Evolutionary conservation across 2,113 vertebrate genomes (phyloP), one percentile per base, ranked within the genome.

Genomic region (Picathartes gymnocephalus): DNA sequence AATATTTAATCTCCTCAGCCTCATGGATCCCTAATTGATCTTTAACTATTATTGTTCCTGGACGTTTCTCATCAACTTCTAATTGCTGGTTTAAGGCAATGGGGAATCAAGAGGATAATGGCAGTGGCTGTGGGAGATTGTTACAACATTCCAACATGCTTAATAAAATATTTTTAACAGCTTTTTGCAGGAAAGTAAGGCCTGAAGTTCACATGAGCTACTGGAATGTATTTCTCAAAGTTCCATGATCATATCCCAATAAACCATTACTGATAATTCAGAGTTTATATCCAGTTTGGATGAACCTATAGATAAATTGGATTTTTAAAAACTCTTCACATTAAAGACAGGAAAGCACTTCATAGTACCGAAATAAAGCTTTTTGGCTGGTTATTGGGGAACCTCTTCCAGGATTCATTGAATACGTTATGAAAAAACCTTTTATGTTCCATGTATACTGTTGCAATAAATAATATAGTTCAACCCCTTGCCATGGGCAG

Each of bases 1-100:
- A 98, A 98, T 98, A 98, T 97, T 98, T 97, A 98, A 97, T 97
- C 96, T 96, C 96, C 89, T 80, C 86, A 96, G 81, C 97, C 96
- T 96, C 96, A 89, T 95, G 96, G 93, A 93, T 96, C 97, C 96
- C 92, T 98, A 98, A 98, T 97, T 97, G 96, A 98, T 98, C 92
- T 98, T 97, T 97, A 97, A 96, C 90, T 97, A 92, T 96, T 97
- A 96, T 97, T 96, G 82, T 98, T 97, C 89, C 86, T 97, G 96
- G 95, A 96, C 77, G 80, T 94, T 97, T 95, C 92, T 97, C 96
- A 97, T 98, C 19, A 92, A 81, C 93, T 96, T 90, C 94, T 97
- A 98, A 97, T 96, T 97, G 96, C 88, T 96, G 76, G 79, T 97
- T 95, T 95, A 97, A 97, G 71, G 70, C 95, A 94, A 62, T 61